phyloP scores from a whole-genome alignment of 2,113 vertebrate species.

The Odobenus rosmarus region DNA sequence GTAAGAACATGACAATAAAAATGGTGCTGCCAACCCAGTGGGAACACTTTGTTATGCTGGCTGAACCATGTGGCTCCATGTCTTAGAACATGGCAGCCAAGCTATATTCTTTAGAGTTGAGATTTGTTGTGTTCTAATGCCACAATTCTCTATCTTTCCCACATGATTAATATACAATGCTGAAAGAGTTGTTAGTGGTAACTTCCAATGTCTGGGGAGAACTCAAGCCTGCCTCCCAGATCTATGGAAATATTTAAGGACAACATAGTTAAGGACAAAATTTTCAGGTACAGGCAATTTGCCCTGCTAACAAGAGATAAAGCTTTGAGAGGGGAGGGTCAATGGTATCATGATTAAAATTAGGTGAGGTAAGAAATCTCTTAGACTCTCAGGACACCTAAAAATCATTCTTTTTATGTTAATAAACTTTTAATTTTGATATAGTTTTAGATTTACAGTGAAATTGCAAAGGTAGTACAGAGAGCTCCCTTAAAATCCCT shows the following conservation, averaged over 20 bases:
- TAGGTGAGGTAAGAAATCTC: not conserved
- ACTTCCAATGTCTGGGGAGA: not conserved
- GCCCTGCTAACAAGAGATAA: not conserved
- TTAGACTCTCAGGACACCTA: not conserved
- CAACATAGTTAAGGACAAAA: not conserved
- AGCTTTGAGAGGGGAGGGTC: not conserved
- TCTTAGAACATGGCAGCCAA: not conserved
- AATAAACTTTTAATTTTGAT: not conserved
- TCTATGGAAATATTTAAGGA: not conserved
- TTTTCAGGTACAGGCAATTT: not conserved
- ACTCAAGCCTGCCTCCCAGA: not conserved
- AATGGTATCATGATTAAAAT: not conserved
- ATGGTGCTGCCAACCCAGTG: constrained; percentile 21
- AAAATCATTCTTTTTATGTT: not conserved
- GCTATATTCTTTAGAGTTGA: not conserved
- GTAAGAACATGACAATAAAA: constrained; percentile 61
- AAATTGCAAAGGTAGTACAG: not conserved
- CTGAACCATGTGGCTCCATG: not conserved
- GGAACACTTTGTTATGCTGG: constrained; percentile 31
- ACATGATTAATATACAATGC: not conserved
- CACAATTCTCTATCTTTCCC: not conserved
- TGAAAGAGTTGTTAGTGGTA: not conserved
- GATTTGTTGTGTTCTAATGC: not conserved
- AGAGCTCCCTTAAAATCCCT: not conserved
- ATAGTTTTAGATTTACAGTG: not conserved